Conservation (phyloP, 2,113 vertebrate species). For the Tinamus guttatus region DNA sequence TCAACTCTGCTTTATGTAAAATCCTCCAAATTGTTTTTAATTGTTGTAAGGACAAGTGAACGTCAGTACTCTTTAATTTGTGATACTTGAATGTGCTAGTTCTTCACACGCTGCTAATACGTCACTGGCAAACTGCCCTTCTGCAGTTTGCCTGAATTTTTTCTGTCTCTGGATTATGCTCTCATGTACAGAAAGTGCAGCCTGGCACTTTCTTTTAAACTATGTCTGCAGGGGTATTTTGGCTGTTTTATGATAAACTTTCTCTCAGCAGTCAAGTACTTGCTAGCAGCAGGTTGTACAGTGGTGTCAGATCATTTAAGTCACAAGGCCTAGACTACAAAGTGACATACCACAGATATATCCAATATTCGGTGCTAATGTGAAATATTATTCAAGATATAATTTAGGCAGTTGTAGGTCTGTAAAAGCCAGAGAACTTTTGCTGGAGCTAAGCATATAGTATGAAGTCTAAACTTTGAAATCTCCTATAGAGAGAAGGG, state of each 20-base stretch:
- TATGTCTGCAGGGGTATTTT: slow-evolving; percentile 1
- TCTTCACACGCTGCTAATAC: neutral
- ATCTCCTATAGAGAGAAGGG: neutral
- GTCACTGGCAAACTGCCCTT: neutral
- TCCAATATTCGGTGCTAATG: slow-evolving; percentile 74
- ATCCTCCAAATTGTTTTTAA: neutral
- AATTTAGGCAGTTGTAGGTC: slow-evolving; percentile 58
- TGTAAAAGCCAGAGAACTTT: slow-evolving; percentile 28
- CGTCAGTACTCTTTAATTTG: neutral
- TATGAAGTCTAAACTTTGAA: neutral
- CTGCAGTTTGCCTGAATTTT: neutral
- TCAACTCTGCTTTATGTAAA: neutral
- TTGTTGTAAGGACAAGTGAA: neutral
- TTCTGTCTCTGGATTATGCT: neutral
- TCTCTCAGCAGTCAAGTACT: slow-evolving; percentile 62
- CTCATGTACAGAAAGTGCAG: slow-evolving; percentile 44
- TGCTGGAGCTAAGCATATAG: neutral
- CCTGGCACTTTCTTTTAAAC: neutral
- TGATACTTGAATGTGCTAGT: neutral
- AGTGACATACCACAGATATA: slow-evolving; percentile 81
- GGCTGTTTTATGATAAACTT: slow-evolving; percentile 55
- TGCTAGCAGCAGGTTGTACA: slow-evolving; percentile 74
- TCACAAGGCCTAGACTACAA: slow-evolving; percentile 70
- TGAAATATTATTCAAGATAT: slow-evolving; percentile 78
- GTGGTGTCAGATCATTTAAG: slow-evolving; percentile 69